A percentile compares a stretch with the other conserved stretches of the same genome.
Conservation (phyloP, 2,888 invertebrate species). For the Athrips mouffetella region DNA sequence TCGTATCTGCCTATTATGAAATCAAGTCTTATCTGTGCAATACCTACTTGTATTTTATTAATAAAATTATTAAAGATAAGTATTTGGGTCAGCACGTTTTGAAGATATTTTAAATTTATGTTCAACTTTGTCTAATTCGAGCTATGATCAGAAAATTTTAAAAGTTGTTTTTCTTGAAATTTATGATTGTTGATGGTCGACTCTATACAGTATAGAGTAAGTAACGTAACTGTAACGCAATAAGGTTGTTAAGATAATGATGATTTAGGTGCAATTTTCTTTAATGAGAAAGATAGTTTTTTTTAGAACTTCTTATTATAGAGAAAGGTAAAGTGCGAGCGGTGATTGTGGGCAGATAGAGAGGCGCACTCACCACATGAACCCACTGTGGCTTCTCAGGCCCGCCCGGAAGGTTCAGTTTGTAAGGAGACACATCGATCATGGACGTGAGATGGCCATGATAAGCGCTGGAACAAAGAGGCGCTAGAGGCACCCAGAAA, state of each 20-base stretch:
- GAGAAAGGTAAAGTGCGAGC: background rate
- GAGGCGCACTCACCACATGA: conserved; percentile 85
- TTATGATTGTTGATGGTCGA: too few relatives aligned
- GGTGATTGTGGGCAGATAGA: background rate
- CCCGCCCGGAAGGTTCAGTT: conserved; percentile 93
- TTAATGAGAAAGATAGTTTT: background rate
- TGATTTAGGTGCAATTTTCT: too few relatives aligned
- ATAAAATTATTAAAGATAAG: background rate
- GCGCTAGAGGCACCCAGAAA: conserved; percentile 74
- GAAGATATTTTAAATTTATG: background rate
- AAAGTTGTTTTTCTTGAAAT: too few relatives aligned
- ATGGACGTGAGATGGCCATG: conserved; percentile 98
- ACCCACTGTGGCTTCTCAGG: conserved; percentile 90
- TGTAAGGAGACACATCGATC: conserved; percentile 99
- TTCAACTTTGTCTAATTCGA: too few relatives aligned
- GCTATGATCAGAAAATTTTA: too few relatives aligned
- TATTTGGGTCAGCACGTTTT: background rate
- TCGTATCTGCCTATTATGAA: too few relatives aligned
- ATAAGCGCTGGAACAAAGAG: conserved; percentile 93
- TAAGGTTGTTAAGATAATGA: too few relatives aligned
- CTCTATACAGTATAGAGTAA: too few relatives aligned
- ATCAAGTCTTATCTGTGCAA: too few relatives aligned
- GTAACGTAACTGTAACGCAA: too few relatives aligned
- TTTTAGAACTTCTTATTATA: background rate
- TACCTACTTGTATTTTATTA: background rate